These are phyloP conservation scores for Nysson spinosus DNA, from an alignment of 2,888 invertebrate genomes.

Conservation along the genomic window DNA sequence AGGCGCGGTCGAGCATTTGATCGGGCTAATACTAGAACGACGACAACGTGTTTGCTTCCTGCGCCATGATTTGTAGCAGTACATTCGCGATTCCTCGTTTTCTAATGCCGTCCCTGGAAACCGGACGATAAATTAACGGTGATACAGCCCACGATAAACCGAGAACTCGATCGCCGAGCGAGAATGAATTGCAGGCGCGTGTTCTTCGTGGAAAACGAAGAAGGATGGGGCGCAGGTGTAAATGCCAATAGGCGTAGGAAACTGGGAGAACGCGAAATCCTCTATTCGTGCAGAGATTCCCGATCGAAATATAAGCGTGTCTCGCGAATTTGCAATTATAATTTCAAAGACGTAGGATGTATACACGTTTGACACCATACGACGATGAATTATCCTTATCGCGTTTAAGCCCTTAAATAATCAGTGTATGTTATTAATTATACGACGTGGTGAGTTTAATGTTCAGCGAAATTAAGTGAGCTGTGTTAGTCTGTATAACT, in stretches of 20 bases:
- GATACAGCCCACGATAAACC: constrained; percentile 67
- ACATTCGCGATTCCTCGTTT: constrained; percentile 65
- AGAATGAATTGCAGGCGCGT: constrained; percentile 63
- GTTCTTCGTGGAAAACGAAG: constrained; percentile 63
- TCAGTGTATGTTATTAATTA: too few species aligned
- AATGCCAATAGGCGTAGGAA: constrained; percentile 54
- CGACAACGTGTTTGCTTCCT: constrained; percentile 50
- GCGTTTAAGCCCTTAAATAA: too few species aligned
- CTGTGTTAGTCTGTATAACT: too few species aligned
- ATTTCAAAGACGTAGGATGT: constrained; percentile 13
- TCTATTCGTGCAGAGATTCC: constrained; percentile 28
- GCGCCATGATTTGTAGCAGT: constrained; percentile 64
- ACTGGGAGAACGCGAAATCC: constrained; percentile 43
- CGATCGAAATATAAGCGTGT: constrained; percentile 9
- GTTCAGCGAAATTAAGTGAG: too few species aligned
- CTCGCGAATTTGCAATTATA: constrained; percentile 40
- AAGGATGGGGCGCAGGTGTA: constrained; percentile 67
- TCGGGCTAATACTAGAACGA: constrained; percentile 35
- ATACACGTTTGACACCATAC: not conserved
- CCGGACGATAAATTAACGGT: constrained; percentile 67
- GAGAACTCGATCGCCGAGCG: constrained; percentile 60
- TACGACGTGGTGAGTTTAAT: too few species aligned
- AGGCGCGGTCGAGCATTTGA: constrained; percentile 20
- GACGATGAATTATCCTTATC: not conserved
- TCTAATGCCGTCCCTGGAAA: constrained; percentile 60